phyloP scores from a whole-genome alignment of 2,797 vertebrate species.

The Sternarchorhynchus goeldii region DNA sequence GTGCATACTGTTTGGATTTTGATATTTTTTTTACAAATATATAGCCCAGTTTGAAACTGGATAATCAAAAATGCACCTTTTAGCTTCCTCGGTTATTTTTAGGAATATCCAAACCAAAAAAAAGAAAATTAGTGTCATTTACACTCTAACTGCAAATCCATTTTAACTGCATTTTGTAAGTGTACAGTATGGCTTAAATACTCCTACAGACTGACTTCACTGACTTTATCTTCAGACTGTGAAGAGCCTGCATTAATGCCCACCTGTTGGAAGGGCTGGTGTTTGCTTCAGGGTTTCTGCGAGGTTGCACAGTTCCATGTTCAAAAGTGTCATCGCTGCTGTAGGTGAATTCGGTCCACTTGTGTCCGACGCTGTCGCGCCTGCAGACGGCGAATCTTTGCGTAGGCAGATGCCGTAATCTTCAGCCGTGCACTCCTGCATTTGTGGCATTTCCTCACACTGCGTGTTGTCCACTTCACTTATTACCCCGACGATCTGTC shows the following conservation, averaged over 20 bases:
- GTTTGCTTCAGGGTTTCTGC: background rate
- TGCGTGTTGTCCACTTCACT: background rate
- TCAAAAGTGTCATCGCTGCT: constrained; percentile 3
- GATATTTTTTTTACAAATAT: too few species aligned
- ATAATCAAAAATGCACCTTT: too few species aligned
- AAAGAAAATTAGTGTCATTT: too few species aligned
- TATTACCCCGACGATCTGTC: constrained; percentile 23
- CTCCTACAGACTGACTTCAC: too few species aligned
- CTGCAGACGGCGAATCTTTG: constrained; percentile 15
- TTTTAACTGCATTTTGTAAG: background rate
- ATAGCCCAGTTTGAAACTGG: too few species aligned
- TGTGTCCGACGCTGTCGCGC: background rate
- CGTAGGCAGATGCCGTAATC: background rate
- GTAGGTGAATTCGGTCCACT: constrained; percentile 17
- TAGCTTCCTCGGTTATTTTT: too few species aligned
- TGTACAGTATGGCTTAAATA: background rate
- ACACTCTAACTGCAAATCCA: too few species aligned
- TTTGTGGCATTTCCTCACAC: background rate
- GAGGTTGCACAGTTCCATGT: background rate
- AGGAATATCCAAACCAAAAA: too few species aligned
- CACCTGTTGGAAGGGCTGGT: constrained; percentile 29
- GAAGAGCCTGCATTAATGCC: background rate
- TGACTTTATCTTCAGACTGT: background rate
- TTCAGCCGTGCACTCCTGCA: background rate
- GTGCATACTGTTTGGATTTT: too few species aligned